These are phyloP conservation scores for Pelosia muscerda DNA, from an alignment of 2,888 invertebrate genomes.

Conservation along the genomic window DNA sequence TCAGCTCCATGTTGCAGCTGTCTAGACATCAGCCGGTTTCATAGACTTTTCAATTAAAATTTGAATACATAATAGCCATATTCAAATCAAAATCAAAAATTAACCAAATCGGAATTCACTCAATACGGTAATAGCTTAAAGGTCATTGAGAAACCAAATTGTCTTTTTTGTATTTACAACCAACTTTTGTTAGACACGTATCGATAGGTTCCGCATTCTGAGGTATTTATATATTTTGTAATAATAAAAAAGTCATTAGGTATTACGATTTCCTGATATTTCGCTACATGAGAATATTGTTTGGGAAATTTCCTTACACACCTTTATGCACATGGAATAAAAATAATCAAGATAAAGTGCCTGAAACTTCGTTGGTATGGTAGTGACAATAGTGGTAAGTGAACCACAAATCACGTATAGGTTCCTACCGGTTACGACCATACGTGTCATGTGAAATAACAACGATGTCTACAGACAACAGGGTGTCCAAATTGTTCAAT, in stretches of 20 bases:
- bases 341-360: too few species aligned
- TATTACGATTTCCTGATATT: slow-evolving; percentile 1
- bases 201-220: slow-evolving; percentile 35
- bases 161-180: slow-evolving; percentile 26
- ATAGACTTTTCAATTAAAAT: not conserved
- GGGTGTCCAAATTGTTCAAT: too few species aligned
- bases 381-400: too few species aligned
- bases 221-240: slow-evolving; percentile 11
- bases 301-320: not conserved
- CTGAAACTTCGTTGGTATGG: too few species aligned
- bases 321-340: too few species aligned
- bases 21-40: not conserved
- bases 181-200: slow-evolving; percentile 4
- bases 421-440: too few species aligned
- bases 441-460: too few species aligned
- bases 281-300: not conserved
- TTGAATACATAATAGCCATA: not conserved
- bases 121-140: slow-evolving; percentile 39
- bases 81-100: slow-evolving; percentile 3
- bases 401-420: too few species aligned
- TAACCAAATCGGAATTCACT: slow-evolving; percentile 39
- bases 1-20: too few species aligned
- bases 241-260: slow-evolving; percentile 11
- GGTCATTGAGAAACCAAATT: slow-evolving; percentile 42
- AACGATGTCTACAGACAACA: too few species aligned